Evolutionary conservation across 2,113 vertebrate genomes (phyloP).

Genomic region (Fulica atra): DNA sequence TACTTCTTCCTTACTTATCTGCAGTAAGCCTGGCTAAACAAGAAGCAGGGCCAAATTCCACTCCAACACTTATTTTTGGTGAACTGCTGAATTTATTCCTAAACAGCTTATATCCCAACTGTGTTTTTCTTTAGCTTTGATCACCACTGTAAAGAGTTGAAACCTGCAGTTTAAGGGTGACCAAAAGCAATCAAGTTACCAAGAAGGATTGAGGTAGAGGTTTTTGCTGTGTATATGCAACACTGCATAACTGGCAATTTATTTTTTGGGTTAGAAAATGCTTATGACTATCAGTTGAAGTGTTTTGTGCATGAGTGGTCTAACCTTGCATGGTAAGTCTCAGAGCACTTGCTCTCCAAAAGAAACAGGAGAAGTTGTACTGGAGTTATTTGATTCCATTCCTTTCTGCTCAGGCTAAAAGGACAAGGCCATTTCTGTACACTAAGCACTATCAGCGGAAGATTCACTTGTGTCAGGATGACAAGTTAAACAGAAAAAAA

Average conservation of each 20-base stretch:
- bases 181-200: neutral
- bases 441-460: neutral
- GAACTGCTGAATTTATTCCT: neutral
- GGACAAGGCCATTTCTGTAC: neutral
- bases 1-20: neutral
- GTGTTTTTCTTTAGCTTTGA: neutral
- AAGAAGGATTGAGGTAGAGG: neutral
- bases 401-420: neutral
- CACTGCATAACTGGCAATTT: neutral
- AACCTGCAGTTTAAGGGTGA: neutral
- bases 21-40: neutral
- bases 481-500: conserved; percentile 8
- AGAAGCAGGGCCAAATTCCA: neutral
- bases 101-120: neutral
- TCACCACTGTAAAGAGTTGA: neutral
- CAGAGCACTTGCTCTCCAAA: neutral
- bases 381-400: neutral
- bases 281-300: neutral
- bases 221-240: neutral
- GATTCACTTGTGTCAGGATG: conserved; percentile 7
- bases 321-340: neutral
- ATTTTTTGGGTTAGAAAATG: neutral
- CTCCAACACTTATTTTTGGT: neutral
- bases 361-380: neutral
- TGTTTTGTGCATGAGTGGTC: neutral